Evolutionary conservation across 2,888 invertebrate species (phyloP).

Genomic region (Ischnura elegans): DNA sequence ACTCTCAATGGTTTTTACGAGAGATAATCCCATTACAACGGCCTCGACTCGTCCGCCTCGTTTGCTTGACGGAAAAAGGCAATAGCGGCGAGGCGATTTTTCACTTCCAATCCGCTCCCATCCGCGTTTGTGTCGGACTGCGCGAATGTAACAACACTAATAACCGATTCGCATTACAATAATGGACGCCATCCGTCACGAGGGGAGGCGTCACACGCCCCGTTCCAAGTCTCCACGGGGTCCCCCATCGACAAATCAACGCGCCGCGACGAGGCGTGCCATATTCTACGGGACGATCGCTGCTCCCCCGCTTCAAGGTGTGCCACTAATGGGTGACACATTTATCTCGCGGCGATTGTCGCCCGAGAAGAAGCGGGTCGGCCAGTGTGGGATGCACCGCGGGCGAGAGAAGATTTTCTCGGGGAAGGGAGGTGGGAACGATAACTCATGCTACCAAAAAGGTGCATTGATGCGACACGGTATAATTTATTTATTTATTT

Average conservation of each 20-base stretch:
- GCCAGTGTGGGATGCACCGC: not conserved
- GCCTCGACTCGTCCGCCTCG: not conserved
- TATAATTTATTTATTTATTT: too few species aligned
- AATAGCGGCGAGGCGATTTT: not conserved
- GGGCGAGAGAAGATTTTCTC: not conserved
- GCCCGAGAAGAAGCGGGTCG: not conserved
- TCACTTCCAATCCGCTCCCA: not conserved
- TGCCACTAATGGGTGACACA: constrained; percentile 57
- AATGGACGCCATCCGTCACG: constrained; percentile 34
- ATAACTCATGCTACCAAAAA: not conserved
- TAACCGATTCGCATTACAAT: constrained; percentile 39
- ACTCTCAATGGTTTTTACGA: not conserved
- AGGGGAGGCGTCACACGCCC: constrained; percentile 47
- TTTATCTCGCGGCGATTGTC: constrained; percentile 8
- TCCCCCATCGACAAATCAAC: constrained; percentile 66
- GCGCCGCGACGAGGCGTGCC: constrained; percentile 18
- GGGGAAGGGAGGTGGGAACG: not conserved
- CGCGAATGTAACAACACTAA: not conserved
- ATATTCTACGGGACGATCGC: not conserved
- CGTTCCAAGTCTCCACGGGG: constrained; percentile 35
- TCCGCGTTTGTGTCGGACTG: not conserved
- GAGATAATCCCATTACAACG: not conserved
- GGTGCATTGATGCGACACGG: too few species aligned
- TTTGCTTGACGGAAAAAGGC: not conserved
- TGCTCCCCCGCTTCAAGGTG: not conserved